These are phyloP conservation scores for Acanthurus leucopareius DNA, from an alignment of 2,797 vertebrate genomes.

Conservation along the genomic window DNA sequence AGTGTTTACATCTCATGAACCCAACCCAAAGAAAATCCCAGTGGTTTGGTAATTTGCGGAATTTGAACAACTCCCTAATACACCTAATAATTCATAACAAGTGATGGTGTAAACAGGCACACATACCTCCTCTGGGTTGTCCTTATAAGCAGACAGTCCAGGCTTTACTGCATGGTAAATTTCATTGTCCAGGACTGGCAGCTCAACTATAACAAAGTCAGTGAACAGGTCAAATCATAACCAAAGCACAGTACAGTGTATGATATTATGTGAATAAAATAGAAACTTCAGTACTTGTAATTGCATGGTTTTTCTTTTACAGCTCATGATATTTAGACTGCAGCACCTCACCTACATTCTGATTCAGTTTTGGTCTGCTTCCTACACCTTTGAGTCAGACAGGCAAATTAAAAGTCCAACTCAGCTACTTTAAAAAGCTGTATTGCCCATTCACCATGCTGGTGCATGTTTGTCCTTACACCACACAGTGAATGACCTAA, in stretches of 20 bases:
- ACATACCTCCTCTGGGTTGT: constrained; percentile 93
- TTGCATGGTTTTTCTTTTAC: constrained; percentile 32
- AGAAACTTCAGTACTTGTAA: constrained; percentile 33
- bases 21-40: constrained; percentile 67
- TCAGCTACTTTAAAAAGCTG: constrained; percentile 68
- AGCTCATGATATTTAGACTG: constrained; percentile 43
- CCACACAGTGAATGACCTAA: constrained; percentile 76
- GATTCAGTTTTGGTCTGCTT: constrained; percentile 45
- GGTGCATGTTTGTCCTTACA: constrained; percentile 75
- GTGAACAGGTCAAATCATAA: constrained; percentile 34
- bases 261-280: constrained; percentile 1
- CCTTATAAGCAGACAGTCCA: constrained; percentile 95
- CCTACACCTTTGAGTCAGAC: constrained; percentile 68
- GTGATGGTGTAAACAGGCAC: constrained; percentile 47
- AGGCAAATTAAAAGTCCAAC: constrained; percentile 64
- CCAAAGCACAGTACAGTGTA: neutral
- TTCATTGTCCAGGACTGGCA: constrained; percentile 94
- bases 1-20: constrained; percentile 64
- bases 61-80: constrained; percentile 56
- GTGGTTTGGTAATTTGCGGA: constrained; percentile 59
- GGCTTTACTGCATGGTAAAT: constrained; percentile 97
- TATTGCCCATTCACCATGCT: constrained; percentile 51
- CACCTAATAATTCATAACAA: constrained; percentile 54
- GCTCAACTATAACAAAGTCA: constrained; percentile 83
- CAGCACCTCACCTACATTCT: constrained; percentile 57